Conservation (phyloP, 2,113 vertebrate genomes). For the Reinhardtius hippoglossoides region DNA sequence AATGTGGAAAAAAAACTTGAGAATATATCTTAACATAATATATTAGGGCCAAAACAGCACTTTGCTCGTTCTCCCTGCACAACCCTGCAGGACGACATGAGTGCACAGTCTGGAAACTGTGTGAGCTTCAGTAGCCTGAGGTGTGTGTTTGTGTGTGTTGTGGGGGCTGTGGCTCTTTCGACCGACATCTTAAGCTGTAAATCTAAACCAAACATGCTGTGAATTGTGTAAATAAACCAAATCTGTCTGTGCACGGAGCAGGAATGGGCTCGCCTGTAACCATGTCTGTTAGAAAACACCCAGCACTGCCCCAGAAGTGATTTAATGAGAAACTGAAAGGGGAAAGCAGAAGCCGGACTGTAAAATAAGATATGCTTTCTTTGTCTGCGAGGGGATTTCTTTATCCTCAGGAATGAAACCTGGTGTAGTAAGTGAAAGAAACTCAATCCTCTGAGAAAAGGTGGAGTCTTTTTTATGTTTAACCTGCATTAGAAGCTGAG, state of each 20-base stretch:
- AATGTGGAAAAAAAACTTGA: no score
- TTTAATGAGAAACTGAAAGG: not conserved
- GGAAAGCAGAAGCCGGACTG: not conserved
- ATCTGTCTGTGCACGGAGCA: not conserved
- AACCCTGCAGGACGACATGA: not conserved
- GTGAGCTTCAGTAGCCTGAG: not conserved
- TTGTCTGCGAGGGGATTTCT: constrained; percentile 1
- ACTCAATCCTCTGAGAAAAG: constrained; percentile 11
- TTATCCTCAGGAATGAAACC: not conserved
- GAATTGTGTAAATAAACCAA: not conserved
- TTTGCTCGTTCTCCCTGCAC: not conserved
- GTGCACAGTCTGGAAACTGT: not conserved
- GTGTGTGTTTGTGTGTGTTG: constrained; percentile 7
- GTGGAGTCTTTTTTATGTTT: not conserved
- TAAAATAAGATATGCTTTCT: not conserved
- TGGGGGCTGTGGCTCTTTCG: not conserved
- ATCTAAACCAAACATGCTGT: constrained; percentile 6
- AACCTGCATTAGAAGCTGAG: constrained; percentile 33
- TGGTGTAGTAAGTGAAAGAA: not conserved
- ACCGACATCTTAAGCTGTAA: constrained; percentile 8
- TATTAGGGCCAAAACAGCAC: not conserved
- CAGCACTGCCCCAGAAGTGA: not conserved
- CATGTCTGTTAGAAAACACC: not conserved
- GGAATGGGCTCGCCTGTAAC: constrained; percentile 24
- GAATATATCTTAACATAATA: not conserved